Conservation (phyloP, 2,888 invertebrate species). For the Phymatocera aterrima region DNA sequence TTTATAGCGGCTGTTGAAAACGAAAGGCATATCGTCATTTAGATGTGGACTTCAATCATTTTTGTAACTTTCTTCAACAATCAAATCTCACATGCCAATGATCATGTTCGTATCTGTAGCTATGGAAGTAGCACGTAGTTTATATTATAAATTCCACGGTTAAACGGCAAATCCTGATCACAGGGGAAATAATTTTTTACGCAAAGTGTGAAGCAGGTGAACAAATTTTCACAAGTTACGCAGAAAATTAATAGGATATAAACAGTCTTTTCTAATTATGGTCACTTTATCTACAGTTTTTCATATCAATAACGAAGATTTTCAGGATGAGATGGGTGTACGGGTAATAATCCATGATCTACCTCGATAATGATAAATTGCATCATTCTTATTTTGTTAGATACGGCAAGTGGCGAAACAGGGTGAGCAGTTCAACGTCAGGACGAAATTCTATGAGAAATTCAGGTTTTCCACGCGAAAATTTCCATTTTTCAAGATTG, state of each 20-base stretch:
- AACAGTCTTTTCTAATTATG: background rate
- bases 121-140: too few species aligned
- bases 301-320: background rate
- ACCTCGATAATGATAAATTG: background rate
- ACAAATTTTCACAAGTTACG: background rate
- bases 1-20: background rate
- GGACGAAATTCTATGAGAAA: too few species aligned
- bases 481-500: too few species aligned
- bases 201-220: background rate
- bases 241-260: background rate
- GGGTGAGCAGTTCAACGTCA: too few species aligned
- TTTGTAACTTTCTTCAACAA: background rate
- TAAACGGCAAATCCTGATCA: too few species aligned
- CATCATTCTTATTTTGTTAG: background rate
- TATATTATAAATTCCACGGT: too few species aligned
- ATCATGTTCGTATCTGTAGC: too few species aligned
- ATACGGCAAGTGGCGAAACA: background rate
- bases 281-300: conserved; percentile 2
- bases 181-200: background rate
- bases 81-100: background rate
- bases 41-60: too few species aligned
- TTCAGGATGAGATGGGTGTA: background rate
- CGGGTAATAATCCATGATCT: too few species aligned
- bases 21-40: background rate
- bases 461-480: too few species aligned